Percentiles rank a stretch among this genome's conserved stretches.
Conservation (phyloP, 2,113 vertebrate genomes). For the Typhlomys cinereus region DNA sequence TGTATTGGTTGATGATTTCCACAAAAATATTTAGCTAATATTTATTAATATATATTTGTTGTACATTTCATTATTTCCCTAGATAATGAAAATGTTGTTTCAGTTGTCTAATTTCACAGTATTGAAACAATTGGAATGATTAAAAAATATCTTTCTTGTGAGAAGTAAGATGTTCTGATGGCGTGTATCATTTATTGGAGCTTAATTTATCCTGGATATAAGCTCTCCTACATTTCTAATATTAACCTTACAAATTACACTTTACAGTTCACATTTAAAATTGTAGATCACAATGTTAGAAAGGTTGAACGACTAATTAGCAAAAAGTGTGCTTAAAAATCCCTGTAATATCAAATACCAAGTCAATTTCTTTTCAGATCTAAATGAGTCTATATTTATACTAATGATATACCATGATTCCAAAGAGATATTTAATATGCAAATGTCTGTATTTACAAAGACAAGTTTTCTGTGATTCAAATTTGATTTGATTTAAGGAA, state of each 20-base stretch:
- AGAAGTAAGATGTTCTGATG: background rate
- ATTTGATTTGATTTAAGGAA: background rate
- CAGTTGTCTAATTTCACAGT: background rate
- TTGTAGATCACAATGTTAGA: background rate
- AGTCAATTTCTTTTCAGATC: background rate
- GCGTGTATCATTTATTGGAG: background rate
- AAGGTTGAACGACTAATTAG: background rate
- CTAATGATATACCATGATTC: background rate
- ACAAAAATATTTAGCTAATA: background rate
- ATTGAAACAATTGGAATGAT: background rate
- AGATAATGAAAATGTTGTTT: background rate
- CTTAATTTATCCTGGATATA: background rate
- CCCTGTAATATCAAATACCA: background rate
- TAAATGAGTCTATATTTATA: background rate
- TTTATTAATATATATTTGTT: background rate
- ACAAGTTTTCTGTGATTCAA: background rate
- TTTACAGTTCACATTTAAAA: background rate
- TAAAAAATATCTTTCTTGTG: background rate
- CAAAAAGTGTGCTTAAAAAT: background rate
- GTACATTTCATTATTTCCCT: background rate
- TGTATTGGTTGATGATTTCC: background rate
- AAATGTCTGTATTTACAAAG: background rate
- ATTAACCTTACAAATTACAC: background rate
- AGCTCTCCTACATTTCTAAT: background rate
- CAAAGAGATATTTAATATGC: background rate